Conservation (phyloP, 1,140 invertebrate species). For the Anoplolepis gracilipes region DNA sequence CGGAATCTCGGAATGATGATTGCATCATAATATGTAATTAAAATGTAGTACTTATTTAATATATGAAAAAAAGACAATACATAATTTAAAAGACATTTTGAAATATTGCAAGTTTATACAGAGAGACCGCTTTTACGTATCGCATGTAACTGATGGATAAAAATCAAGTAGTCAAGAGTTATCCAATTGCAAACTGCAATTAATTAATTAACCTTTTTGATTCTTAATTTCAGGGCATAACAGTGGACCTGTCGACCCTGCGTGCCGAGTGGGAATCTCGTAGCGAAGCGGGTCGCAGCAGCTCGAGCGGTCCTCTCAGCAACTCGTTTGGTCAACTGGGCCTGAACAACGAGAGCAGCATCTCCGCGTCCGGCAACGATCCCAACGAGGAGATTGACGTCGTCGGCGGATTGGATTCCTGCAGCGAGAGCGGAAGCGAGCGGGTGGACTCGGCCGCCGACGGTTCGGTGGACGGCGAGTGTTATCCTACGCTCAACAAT, state of each 20-base stretch:
- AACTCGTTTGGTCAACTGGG: conserved; percentile 76
- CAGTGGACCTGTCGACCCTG: conserved; percentile 94
- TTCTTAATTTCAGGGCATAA: conserved; percentile 88
- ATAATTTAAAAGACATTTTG: not conserved
- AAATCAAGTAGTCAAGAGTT: no score
- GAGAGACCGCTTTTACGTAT: not conserved
- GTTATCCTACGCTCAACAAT: conserved; percentile 74
- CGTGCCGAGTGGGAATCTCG: conserved; percentile 92
- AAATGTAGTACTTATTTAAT: no score
- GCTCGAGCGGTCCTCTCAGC: conserved; percentile 73
- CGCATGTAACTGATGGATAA: not conserved
- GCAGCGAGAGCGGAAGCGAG: conserved; percentile 87
- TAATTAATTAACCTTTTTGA: not conserved
- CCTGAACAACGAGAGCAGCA: conserved; percentile 88
- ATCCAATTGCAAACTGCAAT: no score
- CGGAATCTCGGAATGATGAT: not conserved
- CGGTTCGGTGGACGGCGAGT: conserved; percentile 86
- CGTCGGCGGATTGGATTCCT: conserved; percentile 89
- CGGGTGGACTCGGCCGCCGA: conserved; percentile 88
- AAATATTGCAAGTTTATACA: not conserved
- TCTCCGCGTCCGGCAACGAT: conserved; percentile 90
- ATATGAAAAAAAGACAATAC: not conserved
- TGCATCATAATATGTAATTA: no score
- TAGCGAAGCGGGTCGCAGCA: conserved; percentile 81
- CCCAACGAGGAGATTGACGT: conserved; percentile 92